A percentile compares a stretch with the other conserved stretches of the same genome.
Conservation (phyloP, 2,797 vertebrate species). For the Cuculus canorus region DNA sequence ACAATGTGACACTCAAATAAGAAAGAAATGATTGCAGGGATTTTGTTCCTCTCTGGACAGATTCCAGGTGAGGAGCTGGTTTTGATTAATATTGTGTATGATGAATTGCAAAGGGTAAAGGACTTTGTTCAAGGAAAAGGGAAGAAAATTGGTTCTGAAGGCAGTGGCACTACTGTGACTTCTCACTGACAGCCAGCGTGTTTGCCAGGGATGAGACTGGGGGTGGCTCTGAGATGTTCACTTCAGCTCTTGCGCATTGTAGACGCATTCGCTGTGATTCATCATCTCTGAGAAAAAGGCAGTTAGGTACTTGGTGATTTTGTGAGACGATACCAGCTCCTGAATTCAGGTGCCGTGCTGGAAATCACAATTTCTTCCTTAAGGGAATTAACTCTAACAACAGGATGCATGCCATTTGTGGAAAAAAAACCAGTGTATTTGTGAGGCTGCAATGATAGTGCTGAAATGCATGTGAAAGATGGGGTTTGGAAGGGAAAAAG, state of each 20-base stretch:
- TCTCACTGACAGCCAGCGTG: background rate
- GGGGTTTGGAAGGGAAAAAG: background rate
- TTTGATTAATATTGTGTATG: background rate
- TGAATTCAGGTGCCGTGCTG: background rate
- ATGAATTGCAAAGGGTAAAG: background rate
- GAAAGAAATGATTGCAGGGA: background rate
- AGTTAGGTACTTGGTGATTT: background rate
- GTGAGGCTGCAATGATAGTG: background rate
- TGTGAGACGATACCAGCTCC: background rate
- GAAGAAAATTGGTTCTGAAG: background rate
- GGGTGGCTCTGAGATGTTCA: background rate
- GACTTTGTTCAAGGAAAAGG: background rate
- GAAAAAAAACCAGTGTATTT: background rate
- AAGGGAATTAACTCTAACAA: background rate
- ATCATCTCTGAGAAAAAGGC: background rate
- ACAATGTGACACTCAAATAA: background rate
- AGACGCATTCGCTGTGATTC: background rate
- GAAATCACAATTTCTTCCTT: background rate
- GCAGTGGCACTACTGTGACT: background rate
- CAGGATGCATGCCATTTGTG: background rate
- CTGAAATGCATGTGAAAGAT: background rate
- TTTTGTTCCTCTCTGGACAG: background rate
- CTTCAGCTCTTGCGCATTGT: background rate
- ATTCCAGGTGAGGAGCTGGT: accelerated
- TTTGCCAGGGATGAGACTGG: background rate